Percentiles rank a stretch among this genome's conserved stretches.
Conservation (phyloP, 2,797 vertebrate species). For the Chelidonichthys spinosus region DNA sequence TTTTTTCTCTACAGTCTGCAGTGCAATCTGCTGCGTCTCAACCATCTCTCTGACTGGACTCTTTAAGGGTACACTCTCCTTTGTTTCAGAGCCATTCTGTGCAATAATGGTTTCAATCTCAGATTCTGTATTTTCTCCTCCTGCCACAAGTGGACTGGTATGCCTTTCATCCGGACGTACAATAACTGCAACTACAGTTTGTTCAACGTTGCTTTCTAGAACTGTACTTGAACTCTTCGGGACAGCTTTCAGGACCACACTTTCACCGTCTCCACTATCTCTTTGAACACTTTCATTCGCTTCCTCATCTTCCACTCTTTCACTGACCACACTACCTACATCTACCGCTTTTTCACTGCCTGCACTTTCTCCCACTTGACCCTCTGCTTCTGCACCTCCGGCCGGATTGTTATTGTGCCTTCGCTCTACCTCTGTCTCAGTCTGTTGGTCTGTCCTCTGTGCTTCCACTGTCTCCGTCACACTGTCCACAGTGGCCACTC, state of each 20-base stretch:
- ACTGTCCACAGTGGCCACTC: conserved; percentile 76
- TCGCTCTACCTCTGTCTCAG: conserved; percentile 71
- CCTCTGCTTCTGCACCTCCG: conserved; percentile 40
- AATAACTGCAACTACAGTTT: conserved; percentile 42
- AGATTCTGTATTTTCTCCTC: conserved; percentile 30
- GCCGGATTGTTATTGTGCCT: conserved; percentile 58
- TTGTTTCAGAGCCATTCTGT: conserved; percentile 47
- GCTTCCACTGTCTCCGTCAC: conserved; percentile 79
- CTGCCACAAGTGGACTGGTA: conserved; percentile 9
- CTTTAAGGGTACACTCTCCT: conserved; percentile 26
- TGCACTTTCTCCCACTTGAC: conserved; percentile 39
- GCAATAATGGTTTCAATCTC: conserved; percentile 20
- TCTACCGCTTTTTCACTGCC: conserved; percentile 28
- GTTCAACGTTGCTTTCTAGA: conserved; percentile 39
- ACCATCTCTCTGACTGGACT: conserved; percentile 49
- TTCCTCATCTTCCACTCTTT: conserved; percentile 40
- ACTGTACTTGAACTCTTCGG: conserved; percentile 26
- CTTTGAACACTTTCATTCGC: conserved; percentile 33
- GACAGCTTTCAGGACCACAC: conserved; percentile 29
- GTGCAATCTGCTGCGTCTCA: conserved; percentile 23
- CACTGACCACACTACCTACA: conserved; percentile 20
- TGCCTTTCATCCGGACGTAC: conserved; percentile 25
- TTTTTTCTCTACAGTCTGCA: conserved; percentile 44
- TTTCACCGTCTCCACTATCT: conserved; percentile 36
- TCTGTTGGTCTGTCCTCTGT: conserved; percentile 75